Evolutionary conservation across 2,113 vertebrate genomes (phyloP).

Genomic region (Pachyramphus minor): DNA sequence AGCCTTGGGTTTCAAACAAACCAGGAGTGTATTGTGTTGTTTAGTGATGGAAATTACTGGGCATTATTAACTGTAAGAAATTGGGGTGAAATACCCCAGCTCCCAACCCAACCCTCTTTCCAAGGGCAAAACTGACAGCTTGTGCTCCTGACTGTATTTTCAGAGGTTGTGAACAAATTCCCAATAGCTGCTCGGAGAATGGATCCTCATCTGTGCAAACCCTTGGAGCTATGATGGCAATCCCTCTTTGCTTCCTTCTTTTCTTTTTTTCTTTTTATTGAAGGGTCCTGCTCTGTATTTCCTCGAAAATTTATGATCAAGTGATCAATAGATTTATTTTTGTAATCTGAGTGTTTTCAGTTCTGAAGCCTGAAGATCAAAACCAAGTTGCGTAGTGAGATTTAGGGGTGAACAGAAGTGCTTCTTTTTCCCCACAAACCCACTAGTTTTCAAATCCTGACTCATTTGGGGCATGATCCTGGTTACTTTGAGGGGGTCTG

Average conservation of each 20-base stretch:
- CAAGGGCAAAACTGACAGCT: not conserved
- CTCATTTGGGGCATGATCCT: not conserved
- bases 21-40: not conserved
- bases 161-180: not conserved
- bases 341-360: not conserved
- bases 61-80: not conserved
- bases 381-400: not conserved
- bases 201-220: not conserved
- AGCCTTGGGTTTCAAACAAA: not conserved
- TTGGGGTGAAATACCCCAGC: not conserved
- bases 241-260: accelerated
- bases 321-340: not conserved
- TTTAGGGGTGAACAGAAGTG: not conserved
- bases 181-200: not conserved
- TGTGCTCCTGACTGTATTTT: not conserved
- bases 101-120: not conserved
- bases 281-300: not conserved
- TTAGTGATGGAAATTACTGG: not conserved
- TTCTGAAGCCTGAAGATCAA: not conserved
- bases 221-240: not conserved
- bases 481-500: not conserved
- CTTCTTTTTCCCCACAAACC: not conserved
- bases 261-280: accelerated
- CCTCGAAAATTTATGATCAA: not conserved
- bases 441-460: not conserved